Base-by-base conservation (phyloP, 2,113 vertebrate species). In the Heterotilapia buettikoferi region DNA sequence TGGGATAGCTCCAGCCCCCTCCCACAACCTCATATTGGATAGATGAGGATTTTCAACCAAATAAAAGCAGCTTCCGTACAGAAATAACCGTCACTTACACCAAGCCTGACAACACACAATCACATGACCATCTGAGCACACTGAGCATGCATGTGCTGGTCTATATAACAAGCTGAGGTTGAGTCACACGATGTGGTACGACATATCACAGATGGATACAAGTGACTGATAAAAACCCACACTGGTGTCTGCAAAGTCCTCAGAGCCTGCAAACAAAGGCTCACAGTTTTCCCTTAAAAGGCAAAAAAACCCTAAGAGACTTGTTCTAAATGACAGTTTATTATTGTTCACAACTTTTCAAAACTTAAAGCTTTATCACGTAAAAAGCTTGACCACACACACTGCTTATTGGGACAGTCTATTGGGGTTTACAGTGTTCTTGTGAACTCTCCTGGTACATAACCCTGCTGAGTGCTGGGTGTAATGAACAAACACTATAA, bases 191-290 rank as follows among this genome's bases (percentile, higher is more conserved):
- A 50, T 19, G 40, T 10, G 68, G 71, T 19, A 3, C 2, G 24
- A 50, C 43, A 19, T 19, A 76, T 76, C 71, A 47, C 9, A 45
- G 0, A 47, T 29, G 21, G 68, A 7, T 0, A 73, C 21, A 2
- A 45, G 13, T 26, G 21, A 73, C 0, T 73, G 13, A 43, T 26
- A 73, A 4, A 24, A 73, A 9, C 40, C 6, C 43, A 45, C 2
- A 45, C 2, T 6, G 40, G 21, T 0, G 31, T 36, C 59, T 31
- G 13, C 16, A 9, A 9, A 52, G 50, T n/a, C 19, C 9, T 9
- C 16, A 52, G 18, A 52, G 16, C 4, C 47, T 52, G 47, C n/a
- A 68, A 0, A 40, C 63, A 9, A n/a, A 43, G 12, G 0, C 7
- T 71, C 36, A 40, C 16, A 63, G 59, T 63, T 63, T 63, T 36